Evolutionary conservation across 1,140 invertebrate species (phyloP).

Genomic region (Pogonomyrmex californicus): DNA sequence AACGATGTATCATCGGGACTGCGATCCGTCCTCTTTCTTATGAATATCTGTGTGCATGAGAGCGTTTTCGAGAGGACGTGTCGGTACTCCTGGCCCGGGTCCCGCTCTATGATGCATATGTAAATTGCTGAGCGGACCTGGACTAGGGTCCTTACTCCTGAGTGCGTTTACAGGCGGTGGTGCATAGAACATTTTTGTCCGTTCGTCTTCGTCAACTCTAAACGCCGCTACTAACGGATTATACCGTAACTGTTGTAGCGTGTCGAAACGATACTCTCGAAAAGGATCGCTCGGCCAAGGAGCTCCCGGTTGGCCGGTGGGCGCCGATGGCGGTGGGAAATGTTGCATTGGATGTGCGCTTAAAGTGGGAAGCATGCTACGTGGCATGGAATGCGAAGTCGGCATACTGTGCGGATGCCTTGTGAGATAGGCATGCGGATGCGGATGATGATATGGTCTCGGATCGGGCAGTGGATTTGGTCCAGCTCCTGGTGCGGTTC

Average conservation of each 20-base stretch:
- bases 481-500: slow-evolving; percentile 65
- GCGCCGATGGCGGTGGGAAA: slow-evolving; percentile 85
- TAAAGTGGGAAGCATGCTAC: slow-evolving; percentile 86
- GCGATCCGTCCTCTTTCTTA: slow-evolving; percentile 86
- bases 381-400: slow-evolving; percentile 85
- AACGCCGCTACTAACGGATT: slow-evolving; percentile 91
- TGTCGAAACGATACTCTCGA: slow-evolving; percentile 90
- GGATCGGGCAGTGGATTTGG: slow-evolving; percentile 84
- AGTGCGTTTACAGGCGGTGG: slow-evolving; percentile 87
- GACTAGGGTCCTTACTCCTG: slow-evolving; percentile 89
- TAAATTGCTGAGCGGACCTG: slow-evolving; percentile 87
- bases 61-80: slow-evolving; percentile 78
- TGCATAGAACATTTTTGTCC: slow-evolving; percentile 91
- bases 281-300: slow-evolving; percentile 89
- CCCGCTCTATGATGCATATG: slow-evolving; percentile 86
- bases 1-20: slow-evolving; percentile 86
- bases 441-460: slow-evolving; percentile 80
- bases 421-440: slow-evolving; percentile 82
- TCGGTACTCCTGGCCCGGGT: slow-evolving; percentile 81
- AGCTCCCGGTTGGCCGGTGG: slow-evolving; percentile 87
- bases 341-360: slow-evolving; percentile 88
- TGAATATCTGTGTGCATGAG: slow-evolving; percentile 85
- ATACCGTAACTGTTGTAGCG: slow-evolving; percentile 89
- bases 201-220: slow-evolving; percentile 91
- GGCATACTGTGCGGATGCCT: slow-evolving; percentile 84